These are phyloP conservation scores for Drosophila leontia DNA, from an alignment of 1,140 invertebrate species.

Conservation along the genomic window DNA sequence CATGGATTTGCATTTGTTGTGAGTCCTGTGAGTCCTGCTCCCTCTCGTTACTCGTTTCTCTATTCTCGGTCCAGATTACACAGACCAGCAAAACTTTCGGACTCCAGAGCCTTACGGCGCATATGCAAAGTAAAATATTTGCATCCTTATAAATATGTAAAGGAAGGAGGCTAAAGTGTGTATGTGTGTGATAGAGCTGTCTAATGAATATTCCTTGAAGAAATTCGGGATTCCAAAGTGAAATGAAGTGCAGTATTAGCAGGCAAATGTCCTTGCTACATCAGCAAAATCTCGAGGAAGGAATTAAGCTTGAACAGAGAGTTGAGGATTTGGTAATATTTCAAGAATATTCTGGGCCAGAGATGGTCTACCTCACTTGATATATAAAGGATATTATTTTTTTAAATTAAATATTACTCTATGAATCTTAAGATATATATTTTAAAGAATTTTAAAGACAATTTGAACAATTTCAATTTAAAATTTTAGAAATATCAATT, in stretches of 20 bases:
- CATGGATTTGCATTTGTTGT: slow-evolving; percentile 77
- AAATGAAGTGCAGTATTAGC: slow-evolving; percentile 47
- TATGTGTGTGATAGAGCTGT: slow-evolving; percentile 40
- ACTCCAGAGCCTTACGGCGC: background rate
- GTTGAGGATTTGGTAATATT: slow-evolving; percentile 9
- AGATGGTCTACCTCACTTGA: background rate
- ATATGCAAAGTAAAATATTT: slow-evolving; percentile 85
- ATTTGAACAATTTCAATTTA: background rate
- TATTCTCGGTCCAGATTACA: slow-evolving; percentile 62
- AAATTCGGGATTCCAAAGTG: slow-evolving; percentile 45
- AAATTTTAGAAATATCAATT: background rate
- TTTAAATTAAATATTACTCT: background rate
- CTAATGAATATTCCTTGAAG: slow-evolving; percentile 80
- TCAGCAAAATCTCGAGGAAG: slow-evolving; percentile 14
- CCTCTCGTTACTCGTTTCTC: background rate
- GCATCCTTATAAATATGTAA: slow-evolving; percentile 85
- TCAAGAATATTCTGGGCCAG: background rate
- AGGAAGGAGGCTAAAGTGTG: background rate
- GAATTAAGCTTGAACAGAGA: background rate
- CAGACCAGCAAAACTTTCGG: slow-evolving; percentile 38
- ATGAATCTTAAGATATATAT: background rate
- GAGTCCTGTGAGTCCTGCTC: background rate
- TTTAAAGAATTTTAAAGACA: background rate
- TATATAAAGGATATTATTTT: background rate
- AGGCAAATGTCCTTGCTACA: slow-evolving; percentile 41